Evolutionary conservation across 2,113 vertebrate genomes (phyloP).

Genomic region (Gallinago undulata): DNA sequence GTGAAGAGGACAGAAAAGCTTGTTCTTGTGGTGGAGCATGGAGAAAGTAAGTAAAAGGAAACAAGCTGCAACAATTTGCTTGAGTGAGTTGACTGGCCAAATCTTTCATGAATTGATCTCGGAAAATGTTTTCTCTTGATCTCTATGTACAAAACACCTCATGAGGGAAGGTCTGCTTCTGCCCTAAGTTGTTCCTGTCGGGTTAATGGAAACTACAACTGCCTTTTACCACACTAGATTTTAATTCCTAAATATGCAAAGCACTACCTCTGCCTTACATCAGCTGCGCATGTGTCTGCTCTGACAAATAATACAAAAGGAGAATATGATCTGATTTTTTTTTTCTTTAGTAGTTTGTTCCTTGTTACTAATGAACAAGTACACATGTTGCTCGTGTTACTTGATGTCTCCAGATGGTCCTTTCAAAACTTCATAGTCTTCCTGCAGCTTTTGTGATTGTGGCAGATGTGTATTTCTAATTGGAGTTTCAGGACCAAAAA

Average conservation of each 20-base stretch:
- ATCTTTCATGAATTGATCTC: background rate
- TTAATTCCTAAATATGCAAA: background rate
- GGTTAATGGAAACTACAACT: background rate
- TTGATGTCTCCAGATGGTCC: background rate
- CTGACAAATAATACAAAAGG: background rate
- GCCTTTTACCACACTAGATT: background rate
- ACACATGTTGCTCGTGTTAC: background rate
- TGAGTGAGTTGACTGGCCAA: background rate
- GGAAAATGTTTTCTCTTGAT: background rate
- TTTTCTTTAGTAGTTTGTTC: background rate
- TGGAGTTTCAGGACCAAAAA: background rate
- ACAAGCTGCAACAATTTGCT: background rate
- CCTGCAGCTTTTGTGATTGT: background rate
- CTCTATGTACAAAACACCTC: background rate
- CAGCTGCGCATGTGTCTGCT: background rate
- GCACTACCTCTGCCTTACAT: background rate
- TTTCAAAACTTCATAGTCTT: background rate
- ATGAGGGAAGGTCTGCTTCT: background rate
- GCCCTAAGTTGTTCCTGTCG: background rate
- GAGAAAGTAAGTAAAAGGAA: background rate
- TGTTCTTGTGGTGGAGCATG: background rate
- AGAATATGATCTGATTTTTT: background rate
- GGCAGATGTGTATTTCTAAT: background rate
- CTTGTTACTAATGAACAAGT: background rate
- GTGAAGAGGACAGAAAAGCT: background rate